Percentiles rank a stretch among this genome's conserved stretches.
phyloP scores from a whole-genome alignment of 2,888 invertebrate genomes.

The Periphyllus acericola region DNA sequence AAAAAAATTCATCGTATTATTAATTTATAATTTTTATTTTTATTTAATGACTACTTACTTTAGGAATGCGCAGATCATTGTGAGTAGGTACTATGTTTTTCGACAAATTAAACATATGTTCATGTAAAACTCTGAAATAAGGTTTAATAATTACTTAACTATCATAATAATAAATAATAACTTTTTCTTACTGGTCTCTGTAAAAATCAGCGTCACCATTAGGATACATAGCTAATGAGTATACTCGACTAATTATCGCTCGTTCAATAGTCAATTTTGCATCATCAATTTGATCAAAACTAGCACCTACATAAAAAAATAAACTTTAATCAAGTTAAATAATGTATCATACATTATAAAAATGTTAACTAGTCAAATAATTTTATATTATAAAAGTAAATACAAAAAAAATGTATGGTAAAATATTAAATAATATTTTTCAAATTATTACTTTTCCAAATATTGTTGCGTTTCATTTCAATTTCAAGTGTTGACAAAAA shows the following conservation, averaged over 20 bases:
- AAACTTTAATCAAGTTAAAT: neutral
- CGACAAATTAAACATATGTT: conserved; percentile 87
- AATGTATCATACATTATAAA: too few species aligned
- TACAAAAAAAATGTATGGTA: too few species aligned
- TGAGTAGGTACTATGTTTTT: conserved; percentile 81
- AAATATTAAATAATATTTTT: neutral
- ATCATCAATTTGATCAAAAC: conserved; percentile 76
- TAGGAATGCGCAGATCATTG: conserved; percentile 83
- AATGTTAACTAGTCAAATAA: too few species aligned
- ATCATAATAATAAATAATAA: neutral
- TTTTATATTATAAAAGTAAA: too few species aligned
- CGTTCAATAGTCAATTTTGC: conserved; percentile 88
- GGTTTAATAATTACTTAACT: neutral
- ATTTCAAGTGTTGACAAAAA: conserved; percentile 79
- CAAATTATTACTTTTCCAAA: conserved; percentile 74
- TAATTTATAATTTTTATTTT: neutral
- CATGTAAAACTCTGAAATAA: conserved; percentile 79
- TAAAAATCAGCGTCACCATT: conserved; percentile 95
- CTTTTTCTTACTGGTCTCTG: conserved; percentile 80
- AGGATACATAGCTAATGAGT: conserved; percentile 93
- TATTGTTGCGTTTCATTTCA: conserved; percentile 76
- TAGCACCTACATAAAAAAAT: conserved; percentile 72
- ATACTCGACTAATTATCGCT: conserved; percentile 89
- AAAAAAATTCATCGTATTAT: conserved; percentile 56
- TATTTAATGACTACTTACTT: conserved; percentile 67